Conservation (phyloP, 53 echinoderm and acorn worm species). For the Crossaster papposus region DNA sequence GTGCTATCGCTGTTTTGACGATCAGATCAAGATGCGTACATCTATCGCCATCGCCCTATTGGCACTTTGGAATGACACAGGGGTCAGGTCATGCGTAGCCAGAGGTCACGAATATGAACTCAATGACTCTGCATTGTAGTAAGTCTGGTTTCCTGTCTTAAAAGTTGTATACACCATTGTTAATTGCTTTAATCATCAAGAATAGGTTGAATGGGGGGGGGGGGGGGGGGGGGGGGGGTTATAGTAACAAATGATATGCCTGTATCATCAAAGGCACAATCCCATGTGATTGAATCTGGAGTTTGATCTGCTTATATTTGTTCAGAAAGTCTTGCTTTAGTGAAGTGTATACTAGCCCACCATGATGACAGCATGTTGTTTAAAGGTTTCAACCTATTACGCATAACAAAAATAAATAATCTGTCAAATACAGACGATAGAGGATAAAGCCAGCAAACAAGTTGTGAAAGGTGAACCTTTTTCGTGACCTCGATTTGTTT, state of each 20-base stretch:
- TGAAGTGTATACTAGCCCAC: not conserved
- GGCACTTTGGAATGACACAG: constrained; percentile 93
- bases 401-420: not conserved
- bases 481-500: not conserved
- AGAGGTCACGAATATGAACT: constrained; percentile 98
- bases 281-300: no score
- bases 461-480: not conserved
- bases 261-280: no score
- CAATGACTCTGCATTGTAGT: constrained; percentile 99
- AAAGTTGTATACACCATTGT: no score
- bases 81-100: constrained; percentile 75
- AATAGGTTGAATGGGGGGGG: no score
- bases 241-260: no score
- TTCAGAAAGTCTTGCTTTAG: not conserved
- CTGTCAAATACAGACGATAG: constrained; percentile 6
- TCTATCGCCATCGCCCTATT: constrained; percentile 76
- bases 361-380: not conserved
- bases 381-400: not conserved
- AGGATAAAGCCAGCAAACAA: not conserved
- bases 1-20: constrained; percentile 92
- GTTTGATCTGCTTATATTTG: not conserved
- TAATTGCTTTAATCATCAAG: no score
- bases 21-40: constrained; percentile 83
- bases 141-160: constrained; percentile 44
- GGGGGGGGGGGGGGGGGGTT: no score